Evolutionary conservation across 2,888 invertebrate species (phyloP), one percentile per base, ranked within the genome.

Genomic region (Lasioglossum figueresi): DNA sequence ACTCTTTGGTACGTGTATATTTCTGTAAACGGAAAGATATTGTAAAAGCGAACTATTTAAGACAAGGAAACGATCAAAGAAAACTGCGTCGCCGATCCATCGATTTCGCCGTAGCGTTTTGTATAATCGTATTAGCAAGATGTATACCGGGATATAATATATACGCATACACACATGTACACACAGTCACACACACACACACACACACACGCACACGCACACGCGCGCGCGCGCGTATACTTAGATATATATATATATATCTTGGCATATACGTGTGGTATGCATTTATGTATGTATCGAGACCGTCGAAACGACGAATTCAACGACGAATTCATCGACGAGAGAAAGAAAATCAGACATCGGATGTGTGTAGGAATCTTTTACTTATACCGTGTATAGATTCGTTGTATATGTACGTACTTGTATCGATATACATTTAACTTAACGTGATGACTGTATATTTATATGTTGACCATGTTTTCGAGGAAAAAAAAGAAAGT

Each of bases 381-480:
- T 86, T 88, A 89, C 83, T 84, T 86, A 88, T 84, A 76, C 78
- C 83, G 86, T 92, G 90, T 90, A 91, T 91, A 92, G 90, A 89
- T 88, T 91, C 88, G 88, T 81, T 92, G 88, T 91, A 91, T 85
- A 84, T 85, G 84, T 79, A 79, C 31, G 31, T 63, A 63, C 72
- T 77, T 89, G 82, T 90, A 90, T 83, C 82, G 84, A 89, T 86
- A 89, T 86, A 90, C 83, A 86, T 83, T 85, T 88, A 88, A 89
- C 82, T 87, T 92, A 91, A 93, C 91, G 91, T 93, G 91, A 93
- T 93, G 89, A 93, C 90, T 94, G 93, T 93, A 94, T 94, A 94
- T 94, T 93, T 94, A 92, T 94, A 94, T 94, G 94, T 94, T 94
- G 93, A 93, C 91, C 90, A 92, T 92, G 91, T 93, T 63, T 63